Evolutionary conservation across 2,888 invertebrate genomes (phyloP).

Genomic region (Phlogophora meticulosa): DNA sequence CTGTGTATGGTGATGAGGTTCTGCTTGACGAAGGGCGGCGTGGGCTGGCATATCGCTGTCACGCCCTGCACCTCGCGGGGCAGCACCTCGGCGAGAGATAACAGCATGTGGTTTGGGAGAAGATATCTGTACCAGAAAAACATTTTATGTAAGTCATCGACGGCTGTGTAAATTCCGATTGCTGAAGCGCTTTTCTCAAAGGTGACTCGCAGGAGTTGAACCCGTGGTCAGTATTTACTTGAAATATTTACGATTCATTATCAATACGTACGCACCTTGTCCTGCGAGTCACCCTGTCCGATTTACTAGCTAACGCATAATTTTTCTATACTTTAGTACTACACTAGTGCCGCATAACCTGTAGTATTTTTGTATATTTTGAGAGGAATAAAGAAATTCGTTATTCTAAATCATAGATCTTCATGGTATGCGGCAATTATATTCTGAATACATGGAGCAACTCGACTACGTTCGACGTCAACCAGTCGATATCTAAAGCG

Average conservation of each 20-base stretch:
- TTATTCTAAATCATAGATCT: too few species aligned
- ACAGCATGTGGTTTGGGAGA: slow-evolving; percentile 98
- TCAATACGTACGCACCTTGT: background rate
- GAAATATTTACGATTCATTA: background rate
- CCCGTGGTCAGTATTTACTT: background rate
- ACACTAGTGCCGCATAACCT: background rate
- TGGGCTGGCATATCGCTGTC: slow-evolving; percentile 97
- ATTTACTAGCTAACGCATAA: background rate
- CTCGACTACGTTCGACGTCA: too few species aligned
- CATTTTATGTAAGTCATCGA: background rate
- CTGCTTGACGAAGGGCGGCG: slow-evolving; percentile 93
- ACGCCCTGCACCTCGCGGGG: slow-evolving; percentile 98
- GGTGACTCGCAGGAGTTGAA: too few species aligned
- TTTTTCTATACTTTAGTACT: background rate
- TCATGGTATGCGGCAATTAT: too few species aligned
- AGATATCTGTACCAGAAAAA: slow-evolving; percentile 92
- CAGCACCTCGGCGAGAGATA: slow-evolving; percentile 96
- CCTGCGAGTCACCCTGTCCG: background rate
- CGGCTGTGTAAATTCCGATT: background rate
- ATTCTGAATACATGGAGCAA: too few species aligned
- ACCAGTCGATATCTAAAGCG: too few species aligned
- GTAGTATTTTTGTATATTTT: background rate
- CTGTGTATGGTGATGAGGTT: slow-evolving; percentile 78
- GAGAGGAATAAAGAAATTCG: background rate
- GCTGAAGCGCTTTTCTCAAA: background rate